Evolutionary conservation across 2,888 invertebrate genomes (phyloP), one percentile per base, ranked within the genome.

Genomic region (Trypoxylon attenuatum): DNA sequence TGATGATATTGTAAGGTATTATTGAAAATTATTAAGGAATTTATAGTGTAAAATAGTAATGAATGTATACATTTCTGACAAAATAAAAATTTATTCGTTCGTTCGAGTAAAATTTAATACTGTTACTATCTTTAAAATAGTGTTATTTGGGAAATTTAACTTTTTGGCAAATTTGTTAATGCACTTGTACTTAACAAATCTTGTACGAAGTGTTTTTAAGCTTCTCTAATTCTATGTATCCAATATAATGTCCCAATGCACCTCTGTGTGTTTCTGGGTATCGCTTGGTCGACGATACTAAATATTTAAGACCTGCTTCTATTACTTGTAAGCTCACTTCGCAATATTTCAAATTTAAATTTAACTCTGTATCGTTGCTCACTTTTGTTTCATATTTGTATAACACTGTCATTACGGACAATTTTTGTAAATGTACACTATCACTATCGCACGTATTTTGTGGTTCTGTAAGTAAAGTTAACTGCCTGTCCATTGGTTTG

Each of bases 401-500:
- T 45, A 87, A 73, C 22, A 85, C 78, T 77, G 86, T 86, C 15
- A 79, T 75, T 21, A 82, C 84, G 13, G 59, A 70, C 23, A 57
- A 68, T 19, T 71, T 58, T 49, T 71, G 61, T 22, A 85, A 69
- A 50, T 49, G 58, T 23, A 83, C 46, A 3, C 47, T 57, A 49
- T 71, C 57, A 54, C 29, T 23, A 19, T 71, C 51, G n/a, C 23
- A 41, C 19, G 47, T 49, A 22, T 45, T 13, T 47, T 69, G 42
- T 0, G 74, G 63, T 15, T 82, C 82, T 6, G 74, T 77, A 6
- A 86, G 71, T 53, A 86, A 53, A 65, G 81, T 76, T 23, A 87
- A 71, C 57, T 81, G 76, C 69, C 74, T 71, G 51, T 86, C 86
- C 80, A 86, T 84, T 13, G 81, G 78, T 59, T 82, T 85, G 27